Conservation (phyloP, 2,888 invertebrate species). For the Drosophila bunnanda region DNA sequence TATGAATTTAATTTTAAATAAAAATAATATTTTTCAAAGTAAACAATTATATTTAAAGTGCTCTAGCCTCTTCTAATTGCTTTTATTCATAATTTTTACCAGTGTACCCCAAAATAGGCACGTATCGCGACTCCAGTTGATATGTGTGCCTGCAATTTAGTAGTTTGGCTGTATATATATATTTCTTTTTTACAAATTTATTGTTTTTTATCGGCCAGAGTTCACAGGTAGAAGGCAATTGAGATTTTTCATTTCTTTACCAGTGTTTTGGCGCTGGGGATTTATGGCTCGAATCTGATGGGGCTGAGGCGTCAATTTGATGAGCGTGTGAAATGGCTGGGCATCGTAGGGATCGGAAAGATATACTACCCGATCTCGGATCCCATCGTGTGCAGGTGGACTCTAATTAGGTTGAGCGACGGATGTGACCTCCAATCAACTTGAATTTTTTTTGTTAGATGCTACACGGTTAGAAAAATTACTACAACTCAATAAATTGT, state of each 20-base stretch:
- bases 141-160: conserved; percentile 57
- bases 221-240: conserved; percentile 56
- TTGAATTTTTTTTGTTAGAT: conserved; percentile 2
- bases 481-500: background rate
- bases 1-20: too few relatives aligned
- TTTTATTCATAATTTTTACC: background rate
- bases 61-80: accelerated
- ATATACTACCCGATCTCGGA: conserved; percentile 4
- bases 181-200: conserved; percentile 61
- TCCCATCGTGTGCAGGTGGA: conserved; percentile 34
- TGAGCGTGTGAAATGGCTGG: conserved; percentile 62
- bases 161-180: conserved; percentile 29
- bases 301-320: conserved; percentile 48
- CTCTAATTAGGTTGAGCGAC: conserved; percentile 33
- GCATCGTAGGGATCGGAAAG: conserved; percentile 13
- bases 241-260: conserved; percentile 53
- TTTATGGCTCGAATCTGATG: conserved; percentile 39
- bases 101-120: conserved; percentile 36
- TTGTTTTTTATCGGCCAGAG: conserved; percentile 68
- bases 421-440: conserved; percentile 29
- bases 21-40: too few relatives aligned
- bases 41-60: background rate
- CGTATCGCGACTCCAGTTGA: conserved; percentile 15
- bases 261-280: conserved; percentile 45
- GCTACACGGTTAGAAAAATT: background rate